Conservation (phyloP, 2,888 invertebrate species). For the Mythimna ferrago region DNA sequence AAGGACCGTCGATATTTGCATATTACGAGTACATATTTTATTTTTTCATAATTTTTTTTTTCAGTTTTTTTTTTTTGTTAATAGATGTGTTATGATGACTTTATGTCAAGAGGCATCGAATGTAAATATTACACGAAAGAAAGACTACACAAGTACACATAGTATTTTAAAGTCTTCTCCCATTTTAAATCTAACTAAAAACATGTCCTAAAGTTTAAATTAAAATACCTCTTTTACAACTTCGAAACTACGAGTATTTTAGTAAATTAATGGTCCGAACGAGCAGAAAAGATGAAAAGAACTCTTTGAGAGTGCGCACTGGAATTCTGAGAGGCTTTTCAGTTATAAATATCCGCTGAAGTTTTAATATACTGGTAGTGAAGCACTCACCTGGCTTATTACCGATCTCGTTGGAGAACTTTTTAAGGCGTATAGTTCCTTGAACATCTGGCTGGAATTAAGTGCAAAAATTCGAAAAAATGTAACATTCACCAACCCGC, state of each 20-base stretch:
- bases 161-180: background rate
- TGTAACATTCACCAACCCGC: no score
- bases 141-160: no score
- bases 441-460: no score
- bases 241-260: conserved; percentile 21
- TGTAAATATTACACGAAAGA: no score
- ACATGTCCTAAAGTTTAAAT: background rate
- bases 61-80: no score
- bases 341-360: conserved; percentile 31
- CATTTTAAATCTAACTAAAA: background rate
- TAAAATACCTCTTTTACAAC: conserved; percentile 4
- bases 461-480: no score
- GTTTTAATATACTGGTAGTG: conserved; percentile 22
- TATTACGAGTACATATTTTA: no score
- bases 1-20: no score
- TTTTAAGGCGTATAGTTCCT: background rate
- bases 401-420: conserved; percentile 13
- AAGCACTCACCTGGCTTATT: conserved; percentile 24
- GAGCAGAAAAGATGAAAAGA: conserved; percentile 13
- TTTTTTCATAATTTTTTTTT: no score
- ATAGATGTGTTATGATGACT: no score
- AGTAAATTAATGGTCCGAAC: conserved; percentile 11
- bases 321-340: conserved; percentile 23
- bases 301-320: conserved; percentile 23
- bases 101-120: no score